phyloP scores from a whole-genome alignment of 1,140 invertebrate species.

The Bombus sylvicola region DNA sequence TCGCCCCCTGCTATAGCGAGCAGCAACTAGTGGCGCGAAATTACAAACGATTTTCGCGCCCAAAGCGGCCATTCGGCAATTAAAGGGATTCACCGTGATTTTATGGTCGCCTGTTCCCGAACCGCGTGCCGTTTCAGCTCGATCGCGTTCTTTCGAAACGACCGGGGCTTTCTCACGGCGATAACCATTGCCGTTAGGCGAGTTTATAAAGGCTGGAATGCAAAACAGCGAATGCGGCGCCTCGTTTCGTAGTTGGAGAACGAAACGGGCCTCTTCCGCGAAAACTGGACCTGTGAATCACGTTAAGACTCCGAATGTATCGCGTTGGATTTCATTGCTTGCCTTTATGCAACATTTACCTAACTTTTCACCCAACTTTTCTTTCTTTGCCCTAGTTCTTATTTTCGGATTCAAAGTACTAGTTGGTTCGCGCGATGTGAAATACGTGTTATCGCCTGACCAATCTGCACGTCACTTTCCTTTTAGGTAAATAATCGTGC shows the following conservation, averaged over 20 bases:
- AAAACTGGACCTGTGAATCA: constrained; percentile 58
- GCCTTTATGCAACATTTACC: not conserved
- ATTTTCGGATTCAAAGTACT: too few species aligned
- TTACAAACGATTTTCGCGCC: constrained; percentile 14
- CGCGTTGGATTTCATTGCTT: constrained; percentile 60
- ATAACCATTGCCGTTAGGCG: constrained; percentile 33
- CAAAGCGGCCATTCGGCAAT: constrained; percentile 3
- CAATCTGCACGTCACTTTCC: too few species aligned
- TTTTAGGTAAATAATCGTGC: too few species aligned
- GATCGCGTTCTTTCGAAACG: constrained; percentile 21
- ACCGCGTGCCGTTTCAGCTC: not conserved
- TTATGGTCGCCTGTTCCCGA: not conserved
- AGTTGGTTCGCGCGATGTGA: too few species aligned
- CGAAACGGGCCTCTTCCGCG: not conserved
- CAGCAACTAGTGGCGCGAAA: constrained; percentile 6
- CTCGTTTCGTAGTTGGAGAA: not conserved
- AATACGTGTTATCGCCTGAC: too few species aligned
- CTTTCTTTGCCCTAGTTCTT: not conserved
- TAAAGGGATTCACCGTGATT: constrained; percentile 24
- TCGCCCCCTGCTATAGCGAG: not conserved
- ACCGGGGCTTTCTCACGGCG: constrained; percentile 3
- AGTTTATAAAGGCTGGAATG: constrained; percentile 23
- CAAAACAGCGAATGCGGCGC: constrained; percentile 1
- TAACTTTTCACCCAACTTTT: too few species aligned
- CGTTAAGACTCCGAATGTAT: constrained; percentile 68